phyloP scores from a whole-genome alignment of 2,888 invertebrate genomes.

The Scaptodrosophila latifasciaeformis region DNA sequence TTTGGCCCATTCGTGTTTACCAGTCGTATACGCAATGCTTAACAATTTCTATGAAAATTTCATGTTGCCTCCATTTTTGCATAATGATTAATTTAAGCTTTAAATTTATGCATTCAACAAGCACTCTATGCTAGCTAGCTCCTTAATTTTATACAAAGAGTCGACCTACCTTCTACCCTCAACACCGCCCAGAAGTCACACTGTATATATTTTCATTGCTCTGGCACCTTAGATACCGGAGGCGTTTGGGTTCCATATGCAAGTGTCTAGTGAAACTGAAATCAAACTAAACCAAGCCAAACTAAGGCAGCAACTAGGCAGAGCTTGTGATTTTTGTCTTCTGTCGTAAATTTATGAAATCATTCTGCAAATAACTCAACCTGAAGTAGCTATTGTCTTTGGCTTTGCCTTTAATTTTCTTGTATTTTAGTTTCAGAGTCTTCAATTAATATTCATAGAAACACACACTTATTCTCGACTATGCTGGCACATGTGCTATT shows the following conservation, averaged over 20 bases:
- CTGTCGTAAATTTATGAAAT: conserved; percentile 55
- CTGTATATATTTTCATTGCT: conserved; percentile 41
- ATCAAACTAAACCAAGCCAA: too few relatives aligned
- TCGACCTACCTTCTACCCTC: conserved; percentile 8
- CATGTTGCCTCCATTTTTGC: conserved; percentile 44
- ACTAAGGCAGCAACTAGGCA: too few relatives aligned
- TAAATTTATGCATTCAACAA: conserved; percentile 48
- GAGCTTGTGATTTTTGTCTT: too few relatives aligned
- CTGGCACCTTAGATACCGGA: conserved; percentile 45
- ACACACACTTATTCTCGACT: conserved; percentile 32
- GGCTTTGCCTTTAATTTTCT: conserved; percentile 59
- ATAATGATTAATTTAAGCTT: conserved; percentile 53
- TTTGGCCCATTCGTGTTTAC: too few relatives aligned
- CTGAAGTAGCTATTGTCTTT: too few relatives aligned
- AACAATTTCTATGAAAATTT: too few relatives aligned
- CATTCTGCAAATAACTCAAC: too few relatives aligned
- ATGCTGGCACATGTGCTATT: conserved; percentile 24
- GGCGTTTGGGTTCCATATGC: too few relatives aligned
- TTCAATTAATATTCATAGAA: conserved; percentile 61
- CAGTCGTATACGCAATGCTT: too few relatives aligned
- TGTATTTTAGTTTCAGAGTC: too few relatives aligned
- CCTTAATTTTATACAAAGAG: too few relatives aligned
- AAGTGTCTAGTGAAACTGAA: too few relatives aligned
- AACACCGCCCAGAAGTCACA: conserved; percentile 4
- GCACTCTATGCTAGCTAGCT: conserved; percentile 40